Evolutionary conservation across 2,113 vertebrate genomes (phyloP).

Genomic region (Psilopsiagon aurifrons): DNA sequence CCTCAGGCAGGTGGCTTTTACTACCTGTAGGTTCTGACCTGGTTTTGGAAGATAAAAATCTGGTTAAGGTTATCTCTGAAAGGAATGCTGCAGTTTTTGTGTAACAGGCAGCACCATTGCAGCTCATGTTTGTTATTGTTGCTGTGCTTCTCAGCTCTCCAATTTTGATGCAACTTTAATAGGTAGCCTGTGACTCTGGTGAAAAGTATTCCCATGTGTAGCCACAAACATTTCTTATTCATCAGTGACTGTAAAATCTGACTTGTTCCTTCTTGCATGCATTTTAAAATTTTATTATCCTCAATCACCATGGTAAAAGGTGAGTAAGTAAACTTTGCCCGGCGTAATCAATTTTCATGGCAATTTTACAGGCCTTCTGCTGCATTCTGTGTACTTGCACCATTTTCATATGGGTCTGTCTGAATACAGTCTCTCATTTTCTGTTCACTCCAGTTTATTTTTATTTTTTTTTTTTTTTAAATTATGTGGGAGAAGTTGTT

Average conservation of each 20-base stretch:
- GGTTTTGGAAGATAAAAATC: not conserved
- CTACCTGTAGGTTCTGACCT: not conserved
- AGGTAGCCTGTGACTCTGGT: not conserved
- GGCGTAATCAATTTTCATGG: constrained; percentile 18
- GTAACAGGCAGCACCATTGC: not conserved
- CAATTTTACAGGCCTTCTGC: constrained; percentile 21
- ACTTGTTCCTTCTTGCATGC: constrained; percentile 35
- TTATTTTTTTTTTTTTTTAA: too few relatives aligned
- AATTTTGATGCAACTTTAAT: not conserved
- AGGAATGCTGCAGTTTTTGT: not conserved
- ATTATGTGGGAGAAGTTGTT: not conserved
- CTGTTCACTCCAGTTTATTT: not conserved
- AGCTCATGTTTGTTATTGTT: not conserved
- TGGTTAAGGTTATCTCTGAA: not conserved
- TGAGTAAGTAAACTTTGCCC: constrained; percentile 6
- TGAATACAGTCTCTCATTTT: not conserved
- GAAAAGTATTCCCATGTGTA: constrained; percentile 1
- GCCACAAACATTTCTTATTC: constrained; percentile 3
- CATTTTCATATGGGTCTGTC: not conserved
- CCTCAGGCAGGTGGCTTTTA: not conserved
- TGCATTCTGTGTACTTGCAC: not conserved
- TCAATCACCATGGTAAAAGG: constrained; percentile 27
- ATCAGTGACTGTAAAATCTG: constrained; percentile 1
- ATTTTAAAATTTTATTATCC: constrained; percentile 23
- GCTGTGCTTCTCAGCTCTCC: not conserved